Conservation (phyloP, 2,888 invertebrate genomes). For the Plagodis pulveraria region DNA sequence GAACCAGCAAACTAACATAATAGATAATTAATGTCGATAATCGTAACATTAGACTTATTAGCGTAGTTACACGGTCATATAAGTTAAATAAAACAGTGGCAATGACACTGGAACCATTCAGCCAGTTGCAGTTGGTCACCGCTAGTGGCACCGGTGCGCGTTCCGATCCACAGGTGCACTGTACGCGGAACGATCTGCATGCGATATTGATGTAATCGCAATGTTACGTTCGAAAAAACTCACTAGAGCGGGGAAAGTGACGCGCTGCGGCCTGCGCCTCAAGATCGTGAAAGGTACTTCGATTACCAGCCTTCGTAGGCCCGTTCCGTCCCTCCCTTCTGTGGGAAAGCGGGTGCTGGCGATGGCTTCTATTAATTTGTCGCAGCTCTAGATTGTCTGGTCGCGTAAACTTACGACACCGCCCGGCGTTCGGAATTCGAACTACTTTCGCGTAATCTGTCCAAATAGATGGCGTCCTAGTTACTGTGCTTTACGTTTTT, state of each 20-base stretch:
- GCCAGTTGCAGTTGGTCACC: constrained; percentile 16
- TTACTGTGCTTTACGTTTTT: constrained; percentile 43
- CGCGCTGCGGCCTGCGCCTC: constrained; percentile 66
- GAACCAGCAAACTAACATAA: too few species aligned
- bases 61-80: background rate
- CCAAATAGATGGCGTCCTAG: constrained; percentile 70
- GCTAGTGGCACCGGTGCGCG: constrained; percentile 34
- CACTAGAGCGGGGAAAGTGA: constrained; percentile 82
- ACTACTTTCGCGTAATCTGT: constrained; percentile 83
- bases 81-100: constrained; percentile 32
- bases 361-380: constrained; percentile 55
- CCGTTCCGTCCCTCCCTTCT: constrained; percentile 53
- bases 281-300: constrained; percentile 83
- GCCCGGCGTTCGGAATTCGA: constrained; percentile 75
- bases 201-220: constrained; percentile 80
- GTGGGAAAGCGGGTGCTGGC: constrained; percentile 34
- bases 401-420: constrained; percentile 74
- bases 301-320: constrained; percentile 61
- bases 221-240: constrained; percentile 81
- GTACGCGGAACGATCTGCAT: constrained; percentile 73
- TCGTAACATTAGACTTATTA: too few species aligned
- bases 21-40: too few species aligned
- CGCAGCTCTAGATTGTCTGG: constrained; percentile 60
- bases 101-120: constrained; percentile 32
- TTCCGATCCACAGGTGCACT: constrained; percentile 66